phyloP scores from a whole-genome alignment of 2,797 vertebrate genomes.

The Enteromius anoplus region DNA sequence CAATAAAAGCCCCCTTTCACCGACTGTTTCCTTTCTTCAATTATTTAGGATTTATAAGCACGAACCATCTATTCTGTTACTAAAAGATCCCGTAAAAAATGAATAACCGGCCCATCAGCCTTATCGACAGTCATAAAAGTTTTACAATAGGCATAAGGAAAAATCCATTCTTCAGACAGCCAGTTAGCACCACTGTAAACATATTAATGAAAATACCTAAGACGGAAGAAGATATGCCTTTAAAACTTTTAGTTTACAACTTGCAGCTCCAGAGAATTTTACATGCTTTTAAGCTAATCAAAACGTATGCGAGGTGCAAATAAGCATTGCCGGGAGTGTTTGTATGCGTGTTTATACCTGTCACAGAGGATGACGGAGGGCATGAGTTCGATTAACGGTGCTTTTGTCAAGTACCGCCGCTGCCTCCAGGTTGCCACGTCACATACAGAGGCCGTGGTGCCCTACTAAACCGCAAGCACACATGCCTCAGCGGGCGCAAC shows the following conservation, averaged over 20 bases:
- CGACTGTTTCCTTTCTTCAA: constrained; percentile 75
- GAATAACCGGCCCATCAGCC: constrained; percentile 69
- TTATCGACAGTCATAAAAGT: constrained; percentile 74
- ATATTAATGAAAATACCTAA: constrained; percentile 66
- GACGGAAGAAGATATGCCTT: constrained; percentile 58
- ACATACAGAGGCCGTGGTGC: background rate
- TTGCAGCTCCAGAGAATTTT: constrained; percentile 61
- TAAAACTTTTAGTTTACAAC: constrained; percentile 62
- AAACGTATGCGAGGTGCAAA: constrained; percentile 44
- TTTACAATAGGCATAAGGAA: constrained; percentile 74
- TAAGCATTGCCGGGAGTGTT: background rate
- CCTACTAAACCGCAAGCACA: background rate
- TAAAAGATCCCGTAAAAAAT: constrained; percentile 72
- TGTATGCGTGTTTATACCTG: background rate
- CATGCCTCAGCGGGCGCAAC: constrained; percentile 2
- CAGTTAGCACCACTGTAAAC: constrained; percentile 67
- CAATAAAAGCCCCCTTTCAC: constrained; percentile 61
- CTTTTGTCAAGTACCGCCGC: constrained; percentile 47
- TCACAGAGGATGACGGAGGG: constrained; percentile 11
- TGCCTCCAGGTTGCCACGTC: background rate
- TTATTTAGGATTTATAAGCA: constrained; percentile 82
- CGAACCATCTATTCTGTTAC: constrained; percentile 70
- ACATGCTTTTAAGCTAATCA: constrained; percentile 69
- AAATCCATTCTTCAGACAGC: constrained; percentile 71
- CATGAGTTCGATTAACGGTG: constrained; percentile 30